Evolutionary conservation across 2,113 vertebrate genomes (phyloP).

Genomic region (Cephalophus harveyi): DNA sequence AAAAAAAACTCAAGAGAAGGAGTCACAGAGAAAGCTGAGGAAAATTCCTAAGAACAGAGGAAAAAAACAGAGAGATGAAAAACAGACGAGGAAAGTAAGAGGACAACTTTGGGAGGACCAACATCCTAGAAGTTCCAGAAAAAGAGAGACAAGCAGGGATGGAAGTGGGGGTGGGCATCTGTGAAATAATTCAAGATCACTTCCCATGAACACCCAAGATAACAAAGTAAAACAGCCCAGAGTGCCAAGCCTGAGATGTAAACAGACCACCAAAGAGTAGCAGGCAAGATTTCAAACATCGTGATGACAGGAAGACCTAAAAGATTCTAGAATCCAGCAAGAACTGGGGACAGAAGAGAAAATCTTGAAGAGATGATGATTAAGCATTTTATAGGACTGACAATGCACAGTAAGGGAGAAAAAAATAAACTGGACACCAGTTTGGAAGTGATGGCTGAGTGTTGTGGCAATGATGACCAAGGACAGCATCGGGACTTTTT

Average conservation of each 20-base stretch:
- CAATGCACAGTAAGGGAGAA: not conserved
- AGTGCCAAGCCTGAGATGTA: not conserved
- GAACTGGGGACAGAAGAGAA: not conserved
- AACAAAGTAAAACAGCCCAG: not conserved
- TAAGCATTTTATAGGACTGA: not conserved
- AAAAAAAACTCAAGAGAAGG: not conserved
- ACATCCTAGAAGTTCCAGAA: not conserved
- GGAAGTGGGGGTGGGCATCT: not conserved
- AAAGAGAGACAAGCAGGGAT: not conserved
- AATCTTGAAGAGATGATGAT: not conserved
- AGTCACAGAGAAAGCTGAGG: not conserved
- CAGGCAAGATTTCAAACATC: not conserved
- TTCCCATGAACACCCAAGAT: not conserved
- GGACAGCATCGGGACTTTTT: not conserved
- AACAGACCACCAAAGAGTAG: not conserved
- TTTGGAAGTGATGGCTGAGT: not conserved
- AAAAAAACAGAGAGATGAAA: not conserved
- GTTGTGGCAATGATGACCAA: not conserved
- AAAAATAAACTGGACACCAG: not conserved
- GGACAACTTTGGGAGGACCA: not conserved
- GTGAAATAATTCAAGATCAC: not conserved
- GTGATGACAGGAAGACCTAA: not conserved
- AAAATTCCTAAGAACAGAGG: not conserved
- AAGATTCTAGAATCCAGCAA: not conserved
- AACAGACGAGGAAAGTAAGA: not conserved